Evolutionary conservation across 2,888 invertebrate species (phyloP), one percentile per base, ranked within the genome.

Genomic region (Cancer borealis): DNA sequence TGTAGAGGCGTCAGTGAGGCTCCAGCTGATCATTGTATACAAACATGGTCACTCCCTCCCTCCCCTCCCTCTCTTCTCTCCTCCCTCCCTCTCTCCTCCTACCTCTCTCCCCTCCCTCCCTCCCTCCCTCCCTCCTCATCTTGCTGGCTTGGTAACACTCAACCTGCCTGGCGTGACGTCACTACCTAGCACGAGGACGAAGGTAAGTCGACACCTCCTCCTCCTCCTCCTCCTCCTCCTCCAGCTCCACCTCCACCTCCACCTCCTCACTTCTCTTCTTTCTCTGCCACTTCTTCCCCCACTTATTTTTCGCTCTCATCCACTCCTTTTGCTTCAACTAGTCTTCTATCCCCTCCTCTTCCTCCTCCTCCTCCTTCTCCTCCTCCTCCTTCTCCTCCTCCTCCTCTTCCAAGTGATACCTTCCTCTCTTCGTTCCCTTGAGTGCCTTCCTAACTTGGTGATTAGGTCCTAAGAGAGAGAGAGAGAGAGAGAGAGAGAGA

Each of bases 401-500:
- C 26, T 73, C 73, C 73, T 73, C 73, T n/a, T 73, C 79, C 79
- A 12, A 6, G 6, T 26, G 10, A 5, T 26, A 30, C 30, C 89
- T 26, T 49, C 26, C 47, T 89, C 89, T 47, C 49, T 49, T 89
- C 89, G n/a, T 49, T 89, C 89, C 89, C 49, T 26, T 5, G 54
- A 30, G 54, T n/a, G 30, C 26, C 89, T 89, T 49, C n/a, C 88
- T 89, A n/a, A 47, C 45, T 89, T n/a, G 88, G 46, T 49, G 49
- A 46, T 88, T 46, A 39, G n/a, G 49, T 90, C 54, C 49, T 26
- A 4, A 49, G 60, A 17, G n/a, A 47, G 49, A 30, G 60, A 14
- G 26, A 54, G 30, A 54, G 26, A 90, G 54, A 47, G 54, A 90
- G 90, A 90, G 54, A 90, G 90, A 54, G 54, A 90, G 89, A 89